phyloP scores from a whole-genome alignment of 1,140 invertebrate species.

The Metopolophium dirhodum region DNA sequence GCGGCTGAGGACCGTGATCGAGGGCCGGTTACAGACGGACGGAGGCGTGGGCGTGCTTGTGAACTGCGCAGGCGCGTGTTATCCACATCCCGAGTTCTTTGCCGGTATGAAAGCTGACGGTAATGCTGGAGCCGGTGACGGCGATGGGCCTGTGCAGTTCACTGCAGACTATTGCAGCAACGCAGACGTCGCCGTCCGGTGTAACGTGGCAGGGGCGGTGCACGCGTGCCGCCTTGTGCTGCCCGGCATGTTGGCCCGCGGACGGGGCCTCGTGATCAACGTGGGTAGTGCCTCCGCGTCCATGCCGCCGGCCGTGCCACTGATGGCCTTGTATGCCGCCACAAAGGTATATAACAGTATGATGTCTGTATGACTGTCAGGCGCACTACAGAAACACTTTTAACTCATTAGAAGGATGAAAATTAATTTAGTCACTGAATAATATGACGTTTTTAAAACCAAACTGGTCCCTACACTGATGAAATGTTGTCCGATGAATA shows the following conservation, averaged over 20 bases:
- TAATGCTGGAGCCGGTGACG: constrained; percentile 69
- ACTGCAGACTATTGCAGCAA: neutral
- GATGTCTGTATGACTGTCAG: neutral
- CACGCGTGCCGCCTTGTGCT: constrained; percentile 77
- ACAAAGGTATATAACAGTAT: constrained; percentile 73
- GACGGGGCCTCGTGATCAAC: constrained; percentile 89
- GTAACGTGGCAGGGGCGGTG: constrained; percentile 70
- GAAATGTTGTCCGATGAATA: too few species aligned
- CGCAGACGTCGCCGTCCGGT: constrained; percentile 65
- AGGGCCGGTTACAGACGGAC: neutral
- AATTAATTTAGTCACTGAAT: too few species aligned
- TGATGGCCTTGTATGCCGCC: constrained; percentile 87
- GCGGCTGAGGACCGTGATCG: neutral
- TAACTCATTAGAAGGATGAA: too few species aligned
- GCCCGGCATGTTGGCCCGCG: constrained; percentile 85
- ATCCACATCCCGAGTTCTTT: constrained; percentile 86
- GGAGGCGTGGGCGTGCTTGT: constrained; percentile 86
- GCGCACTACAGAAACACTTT: too few species aligned
- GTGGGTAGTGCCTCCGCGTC: constrained; percentile 83
- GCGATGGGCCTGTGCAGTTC: constrained; percentile 61
- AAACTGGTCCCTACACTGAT: too few species aligned
- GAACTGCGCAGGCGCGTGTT: constrained; percentile 95
- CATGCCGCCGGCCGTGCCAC: constrained; percentile 73
- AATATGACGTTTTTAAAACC: too few species aligned
- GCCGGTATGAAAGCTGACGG: constrained; percentile 70